Evolutionary conservation across 2,797 vertebrate species (phyloP), one percentile per base, ranked within the genome.

Genomic region (Gadopsis bispinosus): DNA sequence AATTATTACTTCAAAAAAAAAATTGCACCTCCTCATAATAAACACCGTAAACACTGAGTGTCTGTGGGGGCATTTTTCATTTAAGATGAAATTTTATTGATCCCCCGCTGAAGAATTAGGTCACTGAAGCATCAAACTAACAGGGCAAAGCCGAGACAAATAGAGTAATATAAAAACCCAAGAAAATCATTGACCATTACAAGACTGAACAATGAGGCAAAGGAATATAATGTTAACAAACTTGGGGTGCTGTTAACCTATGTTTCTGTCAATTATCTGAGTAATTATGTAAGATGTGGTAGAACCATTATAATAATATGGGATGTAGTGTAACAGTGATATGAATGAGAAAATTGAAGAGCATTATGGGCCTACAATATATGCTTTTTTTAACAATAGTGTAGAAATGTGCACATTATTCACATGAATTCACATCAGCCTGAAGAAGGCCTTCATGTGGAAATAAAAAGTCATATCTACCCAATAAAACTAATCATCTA

Each of bases 21-120:
- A 60, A 83, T 50, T 70, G 31, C 58, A 70, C 20, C 70, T 68
- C 11, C 62, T 71, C 33, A 50, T 54, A 17, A 63, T 53, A 77
- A 69, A 69, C 39, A 31, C 13, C 37, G n/a, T 53, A 22, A 33
- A 39, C 10, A 39, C 6, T 39, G 22, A 58, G 12, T 9, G 31
- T 66, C 41, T 50, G 39, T n/a, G 26, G 69, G 72, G 53, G 56
- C 9, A 11, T 60, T 43, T 68, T 80, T 55, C 29, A 59, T 83
- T 70, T 60, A 59, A 50, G 50, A 69, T 66, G 35, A 56, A 37
- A 64, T 69, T 33, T 69, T 69, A 81, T 79, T 73, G 75, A 81
- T 60, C 53, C 63, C 26, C 41, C 1, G 19, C 47, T 59, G 64
- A 45, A 54, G 31, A 55, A 65, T 60, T 29, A 43, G 35, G 48